Evolutionary conservation across 2,797 vertebrate genomes (phyloP).

Genomic region (Crypturellus tataupa): DNA sequence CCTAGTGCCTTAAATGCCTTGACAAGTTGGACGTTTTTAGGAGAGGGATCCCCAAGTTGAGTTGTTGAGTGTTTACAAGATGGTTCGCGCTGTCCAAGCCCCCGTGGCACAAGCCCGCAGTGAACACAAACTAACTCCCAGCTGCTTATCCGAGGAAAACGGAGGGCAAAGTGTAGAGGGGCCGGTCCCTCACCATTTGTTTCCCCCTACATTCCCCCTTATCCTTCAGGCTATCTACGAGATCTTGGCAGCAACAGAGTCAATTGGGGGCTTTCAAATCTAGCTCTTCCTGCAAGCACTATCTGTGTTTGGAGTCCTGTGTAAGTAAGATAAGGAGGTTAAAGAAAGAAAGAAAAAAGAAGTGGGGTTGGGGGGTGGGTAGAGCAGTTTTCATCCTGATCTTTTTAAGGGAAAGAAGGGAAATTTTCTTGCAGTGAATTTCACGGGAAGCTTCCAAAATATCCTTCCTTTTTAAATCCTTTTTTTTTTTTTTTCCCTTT

Average conservation of each 20-base stretch:
- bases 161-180: background rate
- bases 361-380: fast-evolving
- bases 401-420: background rate
- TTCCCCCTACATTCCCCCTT: background rate
- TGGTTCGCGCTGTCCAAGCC: background rate
- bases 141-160: background rate
- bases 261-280: background rate
- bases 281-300: constrained; percentile 15
- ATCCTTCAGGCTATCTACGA: constrained; percentile 1
- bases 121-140: constrained; percentile 10
- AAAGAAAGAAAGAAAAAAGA: background rate
- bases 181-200: background rate
- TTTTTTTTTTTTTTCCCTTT: background rate
- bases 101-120: background rate
- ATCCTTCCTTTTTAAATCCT: background rate
- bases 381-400: background rate
- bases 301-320: constrained; percentile 47
- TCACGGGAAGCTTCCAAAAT: background rate
- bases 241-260: constrained; percentile 24
- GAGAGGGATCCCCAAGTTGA: background rate
- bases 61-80: background rate
- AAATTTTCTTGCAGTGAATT: background rate
- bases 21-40: background rate
- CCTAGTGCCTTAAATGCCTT: background rate
- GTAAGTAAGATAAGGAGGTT: constrained; percentile 44